These are phyloP conservation scores for Anhinga rufa DNA, from an alignment of 2,113 vertebrate genomes.

Conservation along the genomic window DNA sequence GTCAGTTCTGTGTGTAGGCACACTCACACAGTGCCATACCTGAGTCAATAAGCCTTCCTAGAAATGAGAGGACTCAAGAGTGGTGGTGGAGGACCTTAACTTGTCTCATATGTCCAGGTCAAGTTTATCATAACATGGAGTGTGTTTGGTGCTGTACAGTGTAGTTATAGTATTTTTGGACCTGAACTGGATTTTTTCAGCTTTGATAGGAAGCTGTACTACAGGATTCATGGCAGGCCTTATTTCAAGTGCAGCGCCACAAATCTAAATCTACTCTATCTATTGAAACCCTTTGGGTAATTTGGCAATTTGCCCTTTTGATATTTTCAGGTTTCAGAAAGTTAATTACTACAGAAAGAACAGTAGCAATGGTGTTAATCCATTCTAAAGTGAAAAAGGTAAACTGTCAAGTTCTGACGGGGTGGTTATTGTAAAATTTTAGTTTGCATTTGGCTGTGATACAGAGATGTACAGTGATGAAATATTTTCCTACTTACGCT, in stretches of 20 bases:
- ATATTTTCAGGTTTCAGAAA: not conserved
- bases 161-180: not conserved
- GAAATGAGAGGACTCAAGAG: not conserved
- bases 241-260: not conserved
- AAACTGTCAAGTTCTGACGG: not conserved
- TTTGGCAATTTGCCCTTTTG: not conserved
- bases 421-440: not conserved
- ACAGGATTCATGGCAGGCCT: not conserved
- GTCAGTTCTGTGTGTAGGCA: not conserved
- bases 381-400: not conserved
- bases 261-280: rapidly evolving
- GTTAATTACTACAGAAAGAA: not conserved
- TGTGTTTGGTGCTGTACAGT: not conserved
- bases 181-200: not conserved
- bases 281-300: not conserved
- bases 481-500: not conserved
- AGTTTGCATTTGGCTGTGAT: not conserved
- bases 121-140: not conserved
- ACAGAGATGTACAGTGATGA: not conserved
- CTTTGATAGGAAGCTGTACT: not conserved
- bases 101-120: not conserved
- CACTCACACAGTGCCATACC: no score
- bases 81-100: not conserved
- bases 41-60: not conserved
- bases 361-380: not conserved